phyloP scores from a whole-genome alignment of 2,797 vertebrate genomes.

The Hirundo rustica region DNA sequence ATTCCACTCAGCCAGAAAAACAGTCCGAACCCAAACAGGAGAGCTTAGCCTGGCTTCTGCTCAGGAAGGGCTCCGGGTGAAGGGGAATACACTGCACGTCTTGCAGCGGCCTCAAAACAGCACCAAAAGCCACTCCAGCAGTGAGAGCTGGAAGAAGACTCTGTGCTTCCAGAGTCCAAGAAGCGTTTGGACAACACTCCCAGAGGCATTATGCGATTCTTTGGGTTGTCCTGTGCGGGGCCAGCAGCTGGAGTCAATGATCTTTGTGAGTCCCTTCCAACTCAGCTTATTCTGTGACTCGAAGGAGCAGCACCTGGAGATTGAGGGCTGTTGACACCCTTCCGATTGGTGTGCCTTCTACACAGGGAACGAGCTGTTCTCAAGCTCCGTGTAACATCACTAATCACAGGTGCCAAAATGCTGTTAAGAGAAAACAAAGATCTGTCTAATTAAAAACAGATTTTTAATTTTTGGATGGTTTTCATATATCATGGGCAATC shows the following conservation, averaged over 20 bases:
- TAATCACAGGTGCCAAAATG: not conserved
- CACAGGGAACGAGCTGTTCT: not conserved
- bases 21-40: not conserved
- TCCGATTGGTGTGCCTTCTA: not conserved
- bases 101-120: not conserved
- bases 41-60: not conserved
- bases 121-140: not conserved
- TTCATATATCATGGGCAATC: not conserved
- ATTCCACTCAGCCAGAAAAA: not conserved
- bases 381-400: not conserved
- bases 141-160: not conserved
- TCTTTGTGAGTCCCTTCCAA: not conserved
- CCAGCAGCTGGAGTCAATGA: not conserved
- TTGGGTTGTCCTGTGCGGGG: not conserved
- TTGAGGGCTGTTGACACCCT: not conserved
- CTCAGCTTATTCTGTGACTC: not conserved
- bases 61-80: accelerated
- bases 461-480: not conserved
- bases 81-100: accelerated
- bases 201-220: not conserved
- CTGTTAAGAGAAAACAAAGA: not conserved
- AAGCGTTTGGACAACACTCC: accelerated
- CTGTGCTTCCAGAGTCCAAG: not conserved
- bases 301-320: not conserved
- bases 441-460: not conserved